Evolutionary conservation across 2,113 vertebrate genomes (phyloP).

Genomic region (Burhinus bistriatus): DNA sequence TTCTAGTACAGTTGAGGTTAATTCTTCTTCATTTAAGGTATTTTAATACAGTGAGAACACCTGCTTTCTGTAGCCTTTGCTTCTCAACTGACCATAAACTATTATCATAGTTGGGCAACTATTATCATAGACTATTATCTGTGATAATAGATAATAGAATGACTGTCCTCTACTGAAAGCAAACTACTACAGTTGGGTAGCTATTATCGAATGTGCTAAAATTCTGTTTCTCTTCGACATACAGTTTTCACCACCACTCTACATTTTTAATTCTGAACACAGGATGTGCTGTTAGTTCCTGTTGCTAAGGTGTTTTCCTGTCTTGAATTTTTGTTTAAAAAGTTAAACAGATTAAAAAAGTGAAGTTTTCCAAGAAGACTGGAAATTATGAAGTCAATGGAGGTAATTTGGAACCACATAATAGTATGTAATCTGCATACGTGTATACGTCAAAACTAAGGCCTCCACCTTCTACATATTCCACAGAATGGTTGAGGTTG

Average conservation of each 20-base stretch:
- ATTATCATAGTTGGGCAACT: neutral
- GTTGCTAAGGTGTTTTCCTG: neutral
- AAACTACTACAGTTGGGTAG: neutral
- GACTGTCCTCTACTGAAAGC: neutral
- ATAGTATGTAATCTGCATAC: neutral
- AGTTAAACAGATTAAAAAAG: neutral
- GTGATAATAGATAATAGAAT: neutral
- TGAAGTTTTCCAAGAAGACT: neutral
- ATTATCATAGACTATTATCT: neutral
- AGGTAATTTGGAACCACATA: neutral
- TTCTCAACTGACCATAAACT: neutral
- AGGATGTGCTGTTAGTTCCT: neutral
- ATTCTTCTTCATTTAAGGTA: neutral
- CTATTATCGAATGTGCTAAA: neutral
- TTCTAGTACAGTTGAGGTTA: neutral
- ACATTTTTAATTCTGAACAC: neutral
- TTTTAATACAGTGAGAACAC: neutral
- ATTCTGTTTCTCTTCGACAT: neutral
- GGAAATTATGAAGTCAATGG: neutral
- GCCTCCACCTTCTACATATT: neutral
- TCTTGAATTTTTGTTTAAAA: neutral
- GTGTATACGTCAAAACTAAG: neutral
- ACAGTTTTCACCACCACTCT: neutral
- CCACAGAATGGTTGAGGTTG: neutral
- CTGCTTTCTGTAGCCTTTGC: neutral